Conservation (phyloP, 2,888 invertebrate species). For the Neelides folsomi region DNA sequence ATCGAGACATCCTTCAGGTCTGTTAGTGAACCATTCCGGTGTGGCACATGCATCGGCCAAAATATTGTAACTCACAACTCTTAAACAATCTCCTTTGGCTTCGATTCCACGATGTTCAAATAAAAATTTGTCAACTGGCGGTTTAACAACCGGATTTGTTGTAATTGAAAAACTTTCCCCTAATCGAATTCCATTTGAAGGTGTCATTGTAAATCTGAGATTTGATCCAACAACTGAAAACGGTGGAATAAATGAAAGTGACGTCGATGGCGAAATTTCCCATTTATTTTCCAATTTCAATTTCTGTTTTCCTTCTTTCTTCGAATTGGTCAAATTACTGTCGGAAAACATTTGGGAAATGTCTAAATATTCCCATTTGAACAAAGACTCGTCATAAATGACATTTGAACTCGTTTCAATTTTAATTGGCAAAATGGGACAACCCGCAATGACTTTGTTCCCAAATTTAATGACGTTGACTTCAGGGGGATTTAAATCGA, state of each 20-base stretch:
- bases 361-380: slow-evolving; percentile 22
- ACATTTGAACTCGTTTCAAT: slow-evolving; percentile 27
- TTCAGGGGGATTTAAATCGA: slow-evolving; percentile 30
- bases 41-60: slow-evolving; percentile 84
- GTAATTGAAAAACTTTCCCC: slow-evolving; percentile 19
- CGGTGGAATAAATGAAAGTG: slow-evolving; percentile 13
- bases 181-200: slow-evolving; percentile 20
- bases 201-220: slow-evolving; percentile 19
- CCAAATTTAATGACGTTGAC: slow-evolving; percentile 21
- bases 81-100: slow-evolving; percentile 40
- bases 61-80: slow-evolving; percentile 78
- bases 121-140: slow-evolving; percentile 13
- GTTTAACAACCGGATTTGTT: slow-evolving; percentile 5
- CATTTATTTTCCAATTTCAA: neutral
- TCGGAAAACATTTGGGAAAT: slow-evolving; percentile 3
- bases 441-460: slow-evolving; percentile 12
- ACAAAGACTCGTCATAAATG: slow-evolving; percentile 11
- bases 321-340: neutral
- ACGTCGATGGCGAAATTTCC: neutral
- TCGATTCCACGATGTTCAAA: slow-evolving; percentile 20
- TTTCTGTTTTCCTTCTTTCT: neutral
- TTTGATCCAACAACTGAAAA: slow-evolving; percentile 10
- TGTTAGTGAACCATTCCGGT: slow-evolving; percentile 59
- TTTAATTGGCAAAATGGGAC: slow-evolving; percentile 22
- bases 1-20: slow-evolving; percentile 63